A percentile compares a stretch with the other conserved stretches of the same genome.
These are phyloP conservation scores for Phaethon lepturus DNA, from an alignment of 2,113 vertebrate genomes.

Conservation along the genomic window DNA sequence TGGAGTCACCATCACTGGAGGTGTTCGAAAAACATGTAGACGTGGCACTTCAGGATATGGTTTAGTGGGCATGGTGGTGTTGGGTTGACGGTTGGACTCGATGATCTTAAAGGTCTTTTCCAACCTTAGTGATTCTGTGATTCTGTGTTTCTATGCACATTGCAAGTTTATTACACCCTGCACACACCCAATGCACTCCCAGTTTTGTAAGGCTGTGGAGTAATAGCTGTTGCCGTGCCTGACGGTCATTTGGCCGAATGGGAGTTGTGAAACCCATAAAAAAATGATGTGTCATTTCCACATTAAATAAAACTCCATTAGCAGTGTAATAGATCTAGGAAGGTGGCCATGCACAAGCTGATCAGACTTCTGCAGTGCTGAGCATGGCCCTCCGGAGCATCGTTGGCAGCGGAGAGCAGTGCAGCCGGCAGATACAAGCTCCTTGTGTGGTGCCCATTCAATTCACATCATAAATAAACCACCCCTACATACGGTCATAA, in stretches of 20 bases:
- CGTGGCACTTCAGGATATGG: no score
- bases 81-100: no score
- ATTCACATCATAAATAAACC: neutral
- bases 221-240: neutral
- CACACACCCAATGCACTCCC: neutral
- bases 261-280: neutral
- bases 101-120: no score
- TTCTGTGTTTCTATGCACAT: neutral
- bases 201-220: neutral
- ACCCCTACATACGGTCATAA: neutral
- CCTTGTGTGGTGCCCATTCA: neutral
- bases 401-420: accelerated
- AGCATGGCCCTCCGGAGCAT: accelerated
- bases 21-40: no score
- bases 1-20: no score
- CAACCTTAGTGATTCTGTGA: no score
- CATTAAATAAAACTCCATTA: neutral
- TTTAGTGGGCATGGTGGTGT: no score
- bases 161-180: neutral
- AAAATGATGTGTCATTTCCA: neutral
- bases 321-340: neutral
- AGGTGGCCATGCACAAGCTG: neutral
- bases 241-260: neutral
- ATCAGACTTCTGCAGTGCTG: neutral
- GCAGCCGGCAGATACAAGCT: neutral